Conservation (phyloP, 2,888 invertebrate genomes). For the Folsomia manolachei region DNA sequence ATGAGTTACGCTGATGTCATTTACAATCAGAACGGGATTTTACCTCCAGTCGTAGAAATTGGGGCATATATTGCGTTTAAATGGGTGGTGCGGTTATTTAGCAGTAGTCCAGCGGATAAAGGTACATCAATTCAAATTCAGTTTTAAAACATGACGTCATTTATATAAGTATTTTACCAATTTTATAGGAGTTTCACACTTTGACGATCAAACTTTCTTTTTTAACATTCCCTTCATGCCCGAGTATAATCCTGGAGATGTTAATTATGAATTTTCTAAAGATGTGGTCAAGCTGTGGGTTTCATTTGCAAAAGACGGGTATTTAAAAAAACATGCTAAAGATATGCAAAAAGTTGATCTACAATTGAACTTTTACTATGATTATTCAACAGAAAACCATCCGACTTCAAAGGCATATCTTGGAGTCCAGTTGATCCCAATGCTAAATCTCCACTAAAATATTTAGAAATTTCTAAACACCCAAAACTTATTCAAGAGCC, state of each 20-base stretch:
- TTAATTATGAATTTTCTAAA: constrained; percentile 9
- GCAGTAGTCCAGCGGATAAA: neutral
- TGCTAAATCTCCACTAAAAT: constrained; percentile 1
- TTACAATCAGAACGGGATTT: constrained; percentile 2
- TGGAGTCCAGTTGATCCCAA: neutral
- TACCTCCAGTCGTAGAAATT: constrained; percentile 10
- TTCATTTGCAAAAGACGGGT: constrained; percentile 12
- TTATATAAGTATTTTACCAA: neutral
- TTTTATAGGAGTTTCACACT: constrained; percentile 11
- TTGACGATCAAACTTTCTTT: constrained; percentile 19
- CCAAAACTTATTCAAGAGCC: constrained; percentile 10
- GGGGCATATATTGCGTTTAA: constrained; percentile 1
- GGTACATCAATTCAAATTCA: neutral
- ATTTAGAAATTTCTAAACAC: constrained; percentile 10
- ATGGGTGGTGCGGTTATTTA: constrained; percentile 1
- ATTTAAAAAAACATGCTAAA: neutral
- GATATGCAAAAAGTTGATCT: neutral
- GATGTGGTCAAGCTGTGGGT: constrained; percentile 5
- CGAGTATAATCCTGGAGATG: neutral
- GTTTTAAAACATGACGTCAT: neutral
- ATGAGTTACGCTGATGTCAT: constrained; percentile 5
- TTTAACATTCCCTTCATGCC: constrained; percentile 14
- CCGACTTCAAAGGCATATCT: constrained; percentile 3
- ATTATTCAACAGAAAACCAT: neutral
- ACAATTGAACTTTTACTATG: neutral